phyloP scores from a whole-genome alignment of 2,888 invertebrate genomes.

The Malthinus flaveolus region DNA sequence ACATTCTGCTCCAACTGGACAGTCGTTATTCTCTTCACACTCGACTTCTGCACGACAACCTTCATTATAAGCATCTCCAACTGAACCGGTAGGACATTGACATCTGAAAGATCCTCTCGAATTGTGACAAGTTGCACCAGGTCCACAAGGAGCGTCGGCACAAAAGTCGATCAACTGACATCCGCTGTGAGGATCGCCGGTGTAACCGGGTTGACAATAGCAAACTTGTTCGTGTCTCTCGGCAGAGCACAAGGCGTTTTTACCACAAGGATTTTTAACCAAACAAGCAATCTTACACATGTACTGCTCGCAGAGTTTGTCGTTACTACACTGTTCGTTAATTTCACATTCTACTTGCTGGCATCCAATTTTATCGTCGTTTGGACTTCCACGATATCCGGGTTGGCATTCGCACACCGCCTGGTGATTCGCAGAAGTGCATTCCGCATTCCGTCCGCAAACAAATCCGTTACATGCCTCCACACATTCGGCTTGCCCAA shows the following conservation, averaged over 20 bases:
- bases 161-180: conserved; percentile 82
- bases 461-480: conserved; percentile 74
- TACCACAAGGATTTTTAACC: conserved; percentile 80
- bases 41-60: conserved; percentile 83
- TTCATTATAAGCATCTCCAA: conserved; percentile 84
- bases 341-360: conserved; percentile 75
- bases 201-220: conserved; percentile 86
- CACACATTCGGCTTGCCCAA: conserved; percentile 77
- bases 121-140: conserved; percentile 79
- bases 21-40: conserved; percentile 77
- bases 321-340: conserved; percentile 75
- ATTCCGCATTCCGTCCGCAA: conserved; percentile 84
- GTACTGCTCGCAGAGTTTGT: conserved; percentile 80
- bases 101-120: conserved; percentile 80
- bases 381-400: conserved; percentile 75
- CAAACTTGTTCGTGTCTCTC: conserved; percentile 79
- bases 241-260: conserved; percentile 83
- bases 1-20: conserved; percentile 80
- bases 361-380: conserved; percentile 78
- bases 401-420: conserved; percentile 76
- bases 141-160: conserved; percentile 75
- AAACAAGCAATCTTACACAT: conserved; percentile 87
- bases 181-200: conserved; percentile 73
- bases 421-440: conserved; percentile 72
- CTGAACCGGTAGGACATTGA: conserved; percentile 73